phyloP scores from a whole-genome alignment of 2,888 invertebrate species.

The Theristus sp. region DNA sequence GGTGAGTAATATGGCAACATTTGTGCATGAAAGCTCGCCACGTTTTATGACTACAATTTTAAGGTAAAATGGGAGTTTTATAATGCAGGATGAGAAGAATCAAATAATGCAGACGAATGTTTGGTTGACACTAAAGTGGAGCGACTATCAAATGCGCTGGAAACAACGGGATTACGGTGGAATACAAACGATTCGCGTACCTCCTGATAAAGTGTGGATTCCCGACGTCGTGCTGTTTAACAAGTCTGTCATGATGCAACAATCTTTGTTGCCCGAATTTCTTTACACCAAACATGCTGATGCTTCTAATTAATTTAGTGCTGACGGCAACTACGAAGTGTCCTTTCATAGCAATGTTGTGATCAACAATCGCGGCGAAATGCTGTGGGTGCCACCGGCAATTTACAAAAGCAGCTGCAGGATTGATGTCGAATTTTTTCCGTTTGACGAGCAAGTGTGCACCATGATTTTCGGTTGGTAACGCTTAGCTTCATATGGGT shows the following conservation, averaged over 20 bases:
- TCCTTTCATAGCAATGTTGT: constrained; percentile 95
- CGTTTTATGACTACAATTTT: too few relatives aligned
- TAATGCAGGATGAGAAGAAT: constrained; percentile 23
- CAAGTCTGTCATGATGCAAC: constrained; percentile 18
- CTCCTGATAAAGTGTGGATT: constrained; percentile 35
- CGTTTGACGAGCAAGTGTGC: constrained; percentile 44
- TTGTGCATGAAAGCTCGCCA: too few relatives aligned
- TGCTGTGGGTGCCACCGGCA: constrained; percentile 96
- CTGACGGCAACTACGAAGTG: constrained; percentile 98
- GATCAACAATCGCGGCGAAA: constrained; percentile 79
- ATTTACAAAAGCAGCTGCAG: constrained; percentile 98
- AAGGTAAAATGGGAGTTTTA: too few relatives aligned
- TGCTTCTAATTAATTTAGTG: too few relatives aligned
- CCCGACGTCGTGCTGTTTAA: constrained; percentile 37
- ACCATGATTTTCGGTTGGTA: constrained; percentile 22
- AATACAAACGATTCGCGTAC: constrained; percentile 31
- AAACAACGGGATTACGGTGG: constrained; percentile 33
- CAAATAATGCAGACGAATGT: constrained; percentile 31
- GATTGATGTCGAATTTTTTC: constrained; percentile 96
- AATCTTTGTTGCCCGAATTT: too few relatives aligned
- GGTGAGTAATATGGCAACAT: too few relatives aligned
- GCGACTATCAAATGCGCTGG: constrained; percentile 34
- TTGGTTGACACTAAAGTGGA: constrained; percentile 28
- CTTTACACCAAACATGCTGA: too few relatives aligned
- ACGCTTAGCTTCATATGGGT: constrained; percentile 12